Base-by-base conservation (phyloP, 2,113 vertebrate species). In the Chaetodon trifascialis region DNA sequence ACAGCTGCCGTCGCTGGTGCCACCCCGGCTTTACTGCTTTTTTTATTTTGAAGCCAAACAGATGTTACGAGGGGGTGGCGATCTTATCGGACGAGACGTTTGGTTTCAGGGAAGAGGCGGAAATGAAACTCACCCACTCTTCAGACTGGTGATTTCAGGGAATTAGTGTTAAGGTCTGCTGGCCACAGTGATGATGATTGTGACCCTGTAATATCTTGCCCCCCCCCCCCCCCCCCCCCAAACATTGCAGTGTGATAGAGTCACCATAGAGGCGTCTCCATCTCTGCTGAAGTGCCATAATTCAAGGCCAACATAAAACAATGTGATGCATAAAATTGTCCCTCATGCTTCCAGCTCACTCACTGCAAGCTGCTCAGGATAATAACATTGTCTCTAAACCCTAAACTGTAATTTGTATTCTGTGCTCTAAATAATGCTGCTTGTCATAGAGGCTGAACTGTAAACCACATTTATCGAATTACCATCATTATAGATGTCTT, bases 61-160 rank as follows among this genome's bases (percentile, higher is more conserved):
- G 91, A 93, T 93, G 93, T 93, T 91, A 68, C 17, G 40, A 88
- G 76, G 88, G 87, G 84, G 84, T 64, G 83, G 88, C 2, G 55
- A 88, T 75, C 85, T 90, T 75, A 91, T 84, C 73, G 51, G 80
- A 85, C 42, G 5, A 81, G 73, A 84, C 72, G 58, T 77, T 83
- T 64, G 72, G 49, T 89, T 91, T 92, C 68, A 71, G 75, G 70
- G 85, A 87, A 89, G 71, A 66, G 55, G 67, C 80, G 86, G 78
- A 76, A 88, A 88, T 86, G 79, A 85, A 91, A 81, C 73, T 74
- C 36, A 60, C 79, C 69, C 60, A 23, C 82, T 82, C 80, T 60
- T 25, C 55, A 62, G 62, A 73, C 63, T 38, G 47, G 44, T 76
- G 79, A 78, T 86, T 83, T 79, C 73, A 76, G 46, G 73, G 80